These are phyloP conservation scores for Hybos culiciformis DNA, from an alignment of 2,888 invertebrate genomes.

Conservation along the genomic window DNA sequence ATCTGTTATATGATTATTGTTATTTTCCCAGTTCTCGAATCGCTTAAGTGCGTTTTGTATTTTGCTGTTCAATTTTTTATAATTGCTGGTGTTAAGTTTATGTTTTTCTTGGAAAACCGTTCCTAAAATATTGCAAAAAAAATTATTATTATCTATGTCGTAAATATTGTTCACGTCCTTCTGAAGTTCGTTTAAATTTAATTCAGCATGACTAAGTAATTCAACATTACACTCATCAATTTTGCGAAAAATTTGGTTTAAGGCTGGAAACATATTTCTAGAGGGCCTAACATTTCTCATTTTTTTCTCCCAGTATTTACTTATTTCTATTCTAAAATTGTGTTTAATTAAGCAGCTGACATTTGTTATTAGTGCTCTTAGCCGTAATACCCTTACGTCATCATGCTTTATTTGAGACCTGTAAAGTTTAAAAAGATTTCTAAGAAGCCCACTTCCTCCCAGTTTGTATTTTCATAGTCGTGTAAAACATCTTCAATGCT, in stretches of 20 bases:
- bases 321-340: background rate
- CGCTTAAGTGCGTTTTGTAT: no score
- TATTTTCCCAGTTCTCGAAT: no score
- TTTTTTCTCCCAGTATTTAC: background rate
- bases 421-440: conserved; percentile 1
- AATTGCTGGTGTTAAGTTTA: no score
- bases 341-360: background rate
- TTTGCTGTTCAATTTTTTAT: no score
- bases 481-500: no score
- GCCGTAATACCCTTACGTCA: background rate
- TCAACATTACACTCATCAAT: background rate
- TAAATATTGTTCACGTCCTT: no score
- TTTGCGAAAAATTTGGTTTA: background rate
- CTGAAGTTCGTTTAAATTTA: background rate
- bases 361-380: background rate
- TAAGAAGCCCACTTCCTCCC: background rate
- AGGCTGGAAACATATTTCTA: background rate
- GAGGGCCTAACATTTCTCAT: background rate
- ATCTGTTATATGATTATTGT: no score
- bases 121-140: no score
- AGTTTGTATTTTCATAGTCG: no score
- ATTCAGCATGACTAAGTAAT: background rate
- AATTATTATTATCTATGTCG: no score
- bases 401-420: background rate
- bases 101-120: no score